Base-by-base conservation (phyloP, 2,113 vertebrate genomes). In the Tragelaphus imberbis region DNA sequence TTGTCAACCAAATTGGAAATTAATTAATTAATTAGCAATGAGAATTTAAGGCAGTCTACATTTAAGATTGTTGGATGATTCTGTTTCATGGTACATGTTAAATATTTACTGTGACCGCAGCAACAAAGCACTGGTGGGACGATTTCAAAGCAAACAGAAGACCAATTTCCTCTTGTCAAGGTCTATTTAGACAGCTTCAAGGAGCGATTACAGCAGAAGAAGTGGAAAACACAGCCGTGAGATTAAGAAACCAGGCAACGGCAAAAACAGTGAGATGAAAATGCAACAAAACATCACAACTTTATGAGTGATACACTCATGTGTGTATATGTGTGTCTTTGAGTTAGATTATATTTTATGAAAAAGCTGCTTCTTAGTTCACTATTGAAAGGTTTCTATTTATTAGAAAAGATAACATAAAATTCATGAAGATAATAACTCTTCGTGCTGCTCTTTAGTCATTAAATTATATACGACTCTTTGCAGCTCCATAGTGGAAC, bases 11-110 rank as follows among this genome's bases (percentile, higher is more conserved):
- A 90, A 82, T 11, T 80, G 33, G 53, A 97, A 88, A 68, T 92
- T 95, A 84, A 93, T 94, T 63, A 97, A 88, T 23, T 93, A 90
- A 65, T 93, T 94, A 92, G 87, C 27, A 77, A 14, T 6, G 65
- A 81, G 53, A 59, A 7, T 96, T 81, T 61, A 81, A 81, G 56
- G 88, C 87, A 95, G n/a, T 88, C 88, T 65, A 14, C 65, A 47
- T 92, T 88, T 68, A 81, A 94, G 30, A 68, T 53, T 87, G n/a
- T 85, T n/a, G 33, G 44, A 71, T 95, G 40, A 71, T 63, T 91
- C 93, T 91, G 21, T 87, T 65, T 23, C 17, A 87, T 40, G 23
- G 55, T 88, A 58, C 14, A 2, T 44, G 11, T 68, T 55, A 40
- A 94, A 81, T 17, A 56, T 30, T 92, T n/a, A 33, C 51, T 51